A percentile compares a stretch with the other conserved stretches of the same genome.
phyloP scores from a whole-genome alignment of 2,797 vertebrate genomes.

The Benthosema pterotum region DNA sequence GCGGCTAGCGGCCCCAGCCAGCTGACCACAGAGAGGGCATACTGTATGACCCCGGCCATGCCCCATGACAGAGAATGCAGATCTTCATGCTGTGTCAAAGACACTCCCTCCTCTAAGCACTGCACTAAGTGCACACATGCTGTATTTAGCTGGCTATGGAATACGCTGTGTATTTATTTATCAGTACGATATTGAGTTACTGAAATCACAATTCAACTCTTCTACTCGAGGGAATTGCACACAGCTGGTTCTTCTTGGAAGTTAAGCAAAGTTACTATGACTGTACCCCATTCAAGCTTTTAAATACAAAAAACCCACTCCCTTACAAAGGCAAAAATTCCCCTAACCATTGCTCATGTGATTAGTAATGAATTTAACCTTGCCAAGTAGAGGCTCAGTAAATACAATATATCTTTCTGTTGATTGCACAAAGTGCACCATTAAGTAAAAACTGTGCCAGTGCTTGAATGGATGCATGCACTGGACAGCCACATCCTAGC shows the following conservation, averaged over 20 bases:
- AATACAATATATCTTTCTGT: conserved; percentile 7
- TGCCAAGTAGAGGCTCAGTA: conserved; percentile 14
- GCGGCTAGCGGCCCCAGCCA: conserved; percentile 41
- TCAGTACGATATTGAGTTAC: no score
- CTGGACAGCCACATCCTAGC: not conserved
- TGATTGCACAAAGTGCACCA: conserved; percentile 1
- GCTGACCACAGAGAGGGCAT: conserved; percentile 55
- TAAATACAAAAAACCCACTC: conserved; percentile 18
- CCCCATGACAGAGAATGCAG: conserved; percentile 28
- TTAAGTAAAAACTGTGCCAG: not conserved
- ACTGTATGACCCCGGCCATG: not conserved
- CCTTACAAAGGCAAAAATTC: conserved; percentile 36
- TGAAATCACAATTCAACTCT: no score
- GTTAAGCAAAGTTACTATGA: no score
- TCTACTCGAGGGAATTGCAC: no score
- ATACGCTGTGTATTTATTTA: not conserved
- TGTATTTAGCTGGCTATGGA: not conserved
- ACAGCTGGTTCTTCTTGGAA: no score
- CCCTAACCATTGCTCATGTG: conserved; percentile 32
- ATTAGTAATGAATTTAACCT: conserved; percentile 15
- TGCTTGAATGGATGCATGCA: not conserved
- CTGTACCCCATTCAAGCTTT: not conserved
- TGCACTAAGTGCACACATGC: conserved; percentile 1
- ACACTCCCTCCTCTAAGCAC: conserved; percentile 1
- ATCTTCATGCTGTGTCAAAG: conserved; percentile 12